phyloP scores from a whole-genome alignment of 2,113 vertebrate genomes.

The Gambusia holbrooki region DNA sequence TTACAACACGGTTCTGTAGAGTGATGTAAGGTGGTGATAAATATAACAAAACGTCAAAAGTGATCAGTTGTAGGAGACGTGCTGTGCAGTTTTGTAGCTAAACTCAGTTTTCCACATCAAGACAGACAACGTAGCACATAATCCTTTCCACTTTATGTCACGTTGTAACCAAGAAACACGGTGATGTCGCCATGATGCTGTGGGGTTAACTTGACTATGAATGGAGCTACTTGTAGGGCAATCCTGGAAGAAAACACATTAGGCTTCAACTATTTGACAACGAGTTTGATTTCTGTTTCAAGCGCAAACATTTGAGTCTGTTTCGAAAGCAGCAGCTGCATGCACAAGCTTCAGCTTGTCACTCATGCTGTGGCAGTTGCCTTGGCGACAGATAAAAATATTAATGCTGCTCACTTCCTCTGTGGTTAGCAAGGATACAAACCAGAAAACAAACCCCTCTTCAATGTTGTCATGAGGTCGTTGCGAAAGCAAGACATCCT shows the following conservation, averaged over 20 bases:
- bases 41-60: neutral
- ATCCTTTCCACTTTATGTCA: neutral
- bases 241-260: too few species aligned
- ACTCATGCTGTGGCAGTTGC: constrained; percentile 41
- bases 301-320: neutral
- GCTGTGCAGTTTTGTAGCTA: neutral
- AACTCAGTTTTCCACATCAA: neutral
- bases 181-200: too few species aligned
- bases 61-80: neutral
- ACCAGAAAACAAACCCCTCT: constrained; percentile 10
- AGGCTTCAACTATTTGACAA: too few species aligned
- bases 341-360: constrained; percentile 6
- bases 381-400: constrained; percentile 75
- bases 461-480: neutral
- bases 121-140: neutral
- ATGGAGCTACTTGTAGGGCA: too few species aligned
- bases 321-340: neutral
- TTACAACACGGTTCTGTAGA: neutral
- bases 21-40: neutral
- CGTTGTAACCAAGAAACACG: neutral
- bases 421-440: constrained; percentile 70
- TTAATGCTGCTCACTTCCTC: constrained; percentile 76
- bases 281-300: neutral
- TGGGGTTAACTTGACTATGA: too few species aligned
- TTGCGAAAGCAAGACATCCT: constrained; percentile 19